Percentiles rank a stretch among this genome's conserved stretches.
phyloP scores from a whole-genome alignment of 2,113 vertebrate species.

The mouse (Mus musculus) region GRCm39 chrX:59763501-59764000 shows the following conservation, averaged over 20 bases:
- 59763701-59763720: conserved; percentile 87
- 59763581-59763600: conserved; percentile 99
- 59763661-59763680: conserved; percentile 99
- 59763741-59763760: conserved; percentile 88
- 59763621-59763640: conserved; percentile 98
- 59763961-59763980: conserved; percentile 81
- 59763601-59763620: conserved; percentile 99
- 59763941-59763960: conserved; percentile 80
- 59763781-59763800: conserved; percentile 85
- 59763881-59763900: conserved; percentile 77
- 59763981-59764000: conserved; percentile 81
- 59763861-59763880: conserved; percentile 78
- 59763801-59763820: conserved; percentile 75
- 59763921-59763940: conserved; percentile 70
- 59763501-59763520: conserved; percentile 99
- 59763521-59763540: conserved; percentile 99
- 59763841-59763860: conserved; percentile 75
- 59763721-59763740: conserved; percentile 89
- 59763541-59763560: conserved; percentile 97
- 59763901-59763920: conserved; percentile 79
- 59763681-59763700: conserved; percentile 90
- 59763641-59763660: conserved; percentile 99
- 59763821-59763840: conserved; percentile 74
- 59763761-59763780: conserved; percentile 85
- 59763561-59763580: conserved; percentile 96